phyloP scores from a whole-genome alignment of 1,140 invertebrate genomes.

The Drosophila novamexicana region DNA sequence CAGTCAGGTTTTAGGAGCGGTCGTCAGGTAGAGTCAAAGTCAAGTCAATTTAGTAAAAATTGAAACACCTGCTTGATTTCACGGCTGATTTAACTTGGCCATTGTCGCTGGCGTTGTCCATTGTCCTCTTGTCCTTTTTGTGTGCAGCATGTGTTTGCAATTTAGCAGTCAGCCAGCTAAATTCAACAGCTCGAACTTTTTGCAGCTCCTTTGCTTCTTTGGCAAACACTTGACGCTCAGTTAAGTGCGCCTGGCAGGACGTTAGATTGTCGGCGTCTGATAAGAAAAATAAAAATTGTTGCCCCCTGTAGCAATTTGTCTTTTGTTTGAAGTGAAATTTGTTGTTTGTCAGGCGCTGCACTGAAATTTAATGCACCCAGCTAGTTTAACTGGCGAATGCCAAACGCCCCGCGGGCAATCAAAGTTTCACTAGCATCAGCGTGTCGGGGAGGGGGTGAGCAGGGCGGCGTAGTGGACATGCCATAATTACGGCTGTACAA shows the following conservation, averaged over 20 bases:
- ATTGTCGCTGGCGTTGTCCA: constrained; percentile 59
- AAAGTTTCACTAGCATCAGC: not conserved
- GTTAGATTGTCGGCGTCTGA: constrained; percentile 67
- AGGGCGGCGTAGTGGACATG: constrained; percentile 27
- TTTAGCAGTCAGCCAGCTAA: constrained; percentile 74
- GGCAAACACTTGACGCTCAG: constrained; percentile 73
- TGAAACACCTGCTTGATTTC: constrained; percentile 82
- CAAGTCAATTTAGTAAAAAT: constrained; percentile 81
- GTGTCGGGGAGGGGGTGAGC: not conserved
- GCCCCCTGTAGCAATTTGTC: constrained; percentile 72
- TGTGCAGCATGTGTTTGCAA: constrained; percentile 78
- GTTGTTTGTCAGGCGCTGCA: constrained; percentile 68
- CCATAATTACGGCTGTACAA: constrained; percentile 65
- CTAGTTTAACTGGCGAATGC: constrained; percentile 49
- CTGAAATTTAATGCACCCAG: constrained; percentile 62
- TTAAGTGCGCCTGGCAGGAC: constrained; percentile 43
- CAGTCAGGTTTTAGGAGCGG: constrained; percentile 8
- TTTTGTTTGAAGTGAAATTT: constrained; percentile 82
- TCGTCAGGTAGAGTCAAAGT: constrained; percentile 62
- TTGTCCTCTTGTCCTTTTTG: constrained; percentile 24
- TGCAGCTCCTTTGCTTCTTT: constrained; percentile 42
- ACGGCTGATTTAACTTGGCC: constrained; percentile 80
- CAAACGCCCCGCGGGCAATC: constrained; percentile 29
- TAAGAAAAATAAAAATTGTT: constrained; percentile 55
- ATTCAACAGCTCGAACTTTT: constrained; percentile 62